Evolutionary conservation across 2,797 vertebrate genomes (phyloP).

Genomic region (Neostethus bicornis): DNA sequence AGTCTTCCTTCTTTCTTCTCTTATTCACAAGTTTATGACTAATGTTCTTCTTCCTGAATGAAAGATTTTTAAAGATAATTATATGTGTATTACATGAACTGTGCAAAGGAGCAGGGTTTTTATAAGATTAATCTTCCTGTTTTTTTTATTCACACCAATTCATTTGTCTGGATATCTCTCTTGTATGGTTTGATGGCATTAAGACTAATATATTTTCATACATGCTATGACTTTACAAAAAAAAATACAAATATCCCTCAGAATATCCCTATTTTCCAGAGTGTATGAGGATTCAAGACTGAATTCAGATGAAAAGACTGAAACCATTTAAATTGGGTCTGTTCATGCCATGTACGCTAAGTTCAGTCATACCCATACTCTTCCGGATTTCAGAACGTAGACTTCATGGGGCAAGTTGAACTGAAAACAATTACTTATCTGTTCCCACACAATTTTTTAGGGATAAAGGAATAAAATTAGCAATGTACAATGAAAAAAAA

Average conservation of each 20-base stretch:
- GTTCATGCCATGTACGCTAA: conserved; percentile 72
- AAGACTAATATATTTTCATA: no score
- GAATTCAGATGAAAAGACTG: conserved; percentile 84
- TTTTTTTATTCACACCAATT: no score
- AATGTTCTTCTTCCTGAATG: background rate
- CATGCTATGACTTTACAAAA: no score
- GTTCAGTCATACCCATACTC: conserved; percentile 15
- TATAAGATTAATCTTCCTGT: no score
- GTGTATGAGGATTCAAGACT: conserved; percentile 12
- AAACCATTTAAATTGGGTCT: conserved; percentile 87
- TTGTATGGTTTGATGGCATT: no score
- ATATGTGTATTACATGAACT: no score
- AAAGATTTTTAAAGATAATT: no score
- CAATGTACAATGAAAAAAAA: no score
- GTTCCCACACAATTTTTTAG: background rate
- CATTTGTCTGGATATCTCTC: no score
- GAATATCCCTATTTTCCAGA: background rate
- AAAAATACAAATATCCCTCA: no score
- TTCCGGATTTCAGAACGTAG: conserved; percentile 12
- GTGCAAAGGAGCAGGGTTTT: no score
- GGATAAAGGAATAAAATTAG: conserved; percentile 14
- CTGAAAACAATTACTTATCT: background rate
- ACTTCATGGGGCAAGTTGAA: conserved; percentile 15
- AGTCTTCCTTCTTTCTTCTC: background rate
- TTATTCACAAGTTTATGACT: background rate